Evolutionary conservation across 2,888 invertebrate species (phyloP), one percentile per base, ranked within the genome.

Genomic region (Eubasilissa splendida): DNA sequence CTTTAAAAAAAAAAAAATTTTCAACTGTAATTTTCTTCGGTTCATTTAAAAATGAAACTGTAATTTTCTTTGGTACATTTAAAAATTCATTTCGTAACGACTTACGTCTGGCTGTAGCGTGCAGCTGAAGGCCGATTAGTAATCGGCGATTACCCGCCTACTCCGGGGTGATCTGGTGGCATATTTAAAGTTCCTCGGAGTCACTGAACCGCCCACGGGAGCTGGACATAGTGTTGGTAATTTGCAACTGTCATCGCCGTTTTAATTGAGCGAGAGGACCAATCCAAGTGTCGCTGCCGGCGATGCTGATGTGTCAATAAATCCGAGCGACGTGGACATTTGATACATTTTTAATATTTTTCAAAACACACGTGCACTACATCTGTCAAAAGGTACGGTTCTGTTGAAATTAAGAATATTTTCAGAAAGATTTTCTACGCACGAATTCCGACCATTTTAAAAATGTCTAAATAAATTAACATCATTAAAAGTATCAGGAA

Each of bases 221-320:
- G 54, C 53, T 53, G 76, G 58, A 54, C 68, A 77, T 50, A 60
- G 59, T 31, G 12, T 12, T 42, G 78, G 76, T 79, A 76, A 81
- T 81, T 81, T 81, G 81, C 81, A 81, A 81, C 81, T 81, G 81
- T 81, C 81, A 81, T 79, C 81, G 79, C 70, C 50, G 22, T 76
- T 81, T 81, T 81, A 81, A 81, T 81, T 81, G 78, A 79, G 60
- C 80, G 65, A 42, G 33, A 8, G 53, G 76, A 70, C 71, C 76
- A 53, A 70, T 71, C 59, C 70, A 78, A 14, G 70, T 70, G 70
- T 52, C 52, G 11, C 52, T 4, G 5, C 42, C 3, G 42, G 56
- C 11, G 12, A 65, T 70, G 70, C n/a, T 22, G n/a, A 53, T 42
- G 58, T 73, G 73, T 58, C 42, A 73, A 73, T 73, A 73, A 22